A percentile compares a stretch with the other conserved stretches of the same genome.
Evolutionary conservation across 2,888 invertebrate species (phyloP).

Genomic region (Pasiphila rectangulata): DNA sequence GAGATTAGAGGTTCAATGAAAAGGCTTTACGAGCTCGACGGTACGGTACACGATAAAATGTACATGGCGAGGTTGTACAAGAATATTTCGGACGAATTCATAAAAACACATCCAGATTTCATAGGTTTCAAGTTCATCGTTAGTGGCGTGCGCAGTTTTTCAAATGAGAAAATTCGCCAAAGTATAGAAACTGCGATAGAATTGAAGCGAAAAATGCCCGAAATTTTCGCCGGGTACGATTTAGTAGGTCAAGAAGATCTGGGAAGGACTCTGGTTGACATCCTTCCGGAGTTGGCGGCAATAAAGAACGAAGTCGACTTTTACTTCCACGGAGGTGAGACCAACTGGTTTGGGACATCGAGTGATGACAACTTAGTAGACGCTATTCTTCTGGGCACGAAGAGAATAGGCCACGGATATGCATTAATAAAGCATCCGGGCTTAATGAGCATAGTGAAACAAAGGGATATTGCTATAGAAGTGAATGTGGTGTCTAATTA

Average conservation of each 20-base stretch:
- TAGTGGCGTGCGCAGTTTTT: slow-evolving; percentile 43
- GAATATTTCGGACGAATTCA: slow-evolving; percentile 79
- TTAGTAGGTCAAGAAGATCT: slow-evolving; percentile 90
- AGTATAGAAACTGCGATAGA: slow-evolving; percentile 56
- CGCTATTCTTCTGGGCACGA: slow-evolving; percentile 86
- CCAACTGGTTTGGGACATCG: slow-evolving; percentile 84
- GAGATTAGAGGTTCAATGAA: slow-evolving; percentile 84
- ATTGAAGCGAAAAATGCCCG: slow-evolving; percentile 79
- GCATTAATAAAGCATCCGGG: slow-evolving; percentile 87
- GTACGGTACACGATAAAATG: slow-evolving; percentile 70
- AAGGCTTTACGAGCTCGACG: slow-evolving; percentile 83
- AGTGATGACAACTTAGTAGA: slow-evolving; percentile 89
- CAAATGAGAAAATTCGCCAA: slow-evolving; percentile 57
- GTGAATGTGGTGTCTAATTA: slow-evolving; percentile 91
- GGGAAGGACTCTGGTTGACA: slow-evolving; percentile 83
- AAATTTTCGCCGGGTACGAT: slow-evolving; percentile 88
- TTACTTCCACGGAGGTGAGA: slow-evolving; percentile 91
- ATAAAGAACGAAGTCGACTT: slow-evolving; percentile 80
- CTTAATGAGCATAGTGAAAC: slow-evolving; percentile 78
- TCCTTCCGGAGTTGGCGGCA: slow-evolving; percentile 75
- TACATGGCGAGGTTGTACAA: slow-evolving; percentile 81
- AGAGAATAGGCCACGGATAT: slow-evolving; percentile 90
- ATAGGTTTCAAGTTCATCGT: slow-evolving; percentile 85
- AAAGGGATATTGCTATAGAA: slow-evolving; percentile 85
- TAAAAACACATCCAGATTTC: slow-evolving; percentile 82